Evolutionary conservation across 2,113 vertebrate genomes (phyloP), one percentile per base, ranked within the genome.

Genomic region (Saccopteryx bilineata): DNA sequence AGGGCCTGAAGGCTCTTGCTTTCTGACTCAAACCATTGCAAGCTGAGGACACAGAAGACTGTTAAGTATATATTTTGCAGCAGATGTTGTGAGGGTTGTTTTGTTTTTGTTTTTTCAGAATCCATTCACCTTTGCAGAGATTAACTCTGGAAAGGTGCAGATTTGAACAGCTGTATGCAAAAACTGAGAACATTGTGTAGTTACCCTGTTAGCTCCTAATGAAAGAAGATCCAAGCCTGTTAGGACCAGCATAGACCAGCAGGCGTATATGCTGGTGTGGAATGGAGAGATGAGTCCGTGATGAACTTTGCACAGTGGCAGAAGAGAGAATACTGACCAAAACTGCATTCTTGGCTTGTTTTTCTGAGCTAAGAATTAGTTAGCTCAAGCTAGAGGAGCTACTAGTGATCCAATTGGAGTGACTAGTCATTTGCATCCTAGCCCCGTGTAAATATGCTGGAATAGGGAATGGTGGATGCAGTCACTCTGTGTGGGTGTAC

Each of bases 241-340:
- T 21, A 78, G 80, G 60, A 50, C 39, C 0, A 56, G 72, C 0
- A 0, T 2, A 6, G 26, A 12, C 15, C 39, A 24, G 1, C 6
- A 33, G 60, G 63, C 52, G 54, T 24, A 14, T 26, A 6, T 19
- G 12, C 12, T 52, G 52, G 5, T 9, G 1, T 79, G 26, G 66
- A 9, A 50, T 8, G 58, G 10, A 19, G 18, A 86, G 50, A 18
- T 2, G 17, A 23, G 23, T 28, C 10, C 28, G 7, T 5, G 33
- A 17, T 48, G 46, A 75, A 18, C 58, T 21, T 15, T 58, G 23
- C 24, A 69, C 19, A 66, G 7, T 60, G 65, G 82, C 3, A 5
- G 52, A 66, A 54, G 17, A 33, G 19, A 92, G 21, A 60, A 56
- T 56, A 26, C 31, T 15, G 66, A 84, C 9, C 17, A 1, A 50